Conservation (phyloP, 2,113 vertebrate species). For the Alouatta palliata region DNA sequence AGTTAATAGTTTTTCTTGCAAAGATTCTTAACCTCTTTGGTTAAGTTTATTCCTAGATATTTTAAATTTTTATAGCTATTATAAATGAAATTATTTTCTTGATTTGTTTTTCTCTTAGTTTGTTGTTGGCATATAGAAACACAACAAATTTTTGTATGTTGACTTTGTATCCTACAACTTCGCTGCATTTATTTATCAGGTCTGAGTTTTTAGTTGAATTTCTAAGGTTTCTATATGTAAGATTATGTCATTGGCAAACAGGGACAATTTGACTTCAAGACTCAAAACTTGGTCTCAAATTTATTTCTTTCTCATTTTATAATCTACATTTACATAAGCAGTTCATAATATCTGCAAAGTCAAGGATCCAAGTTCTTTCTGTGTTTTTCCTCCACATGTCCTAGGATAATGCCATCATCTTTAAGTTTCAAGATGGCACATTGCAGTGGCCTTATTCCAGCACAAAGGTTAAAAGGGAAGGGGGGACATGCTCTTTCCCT, state of each 20-base stretch:
- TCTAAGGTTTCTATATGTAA: not conserved
- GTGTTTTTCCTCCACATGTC: not conserved
- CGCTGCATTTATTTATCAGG: not conserved
- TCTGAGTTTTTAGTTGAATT: not conserved
- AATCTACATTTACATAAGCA: not conserved
- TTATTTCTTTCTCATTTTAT: not conserved
- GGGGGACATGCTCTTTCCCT: not conserved
- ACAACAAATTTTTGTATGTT: not conserved
- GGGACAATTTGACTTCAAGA: not conserved
- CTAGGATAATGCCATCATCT: not conserved
- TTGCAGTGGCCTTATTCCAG: not conserved
- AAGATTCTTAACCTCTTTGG: not conserved
- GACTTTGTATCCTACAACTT: not conserved
- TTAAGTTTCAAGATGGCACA: not conserved
- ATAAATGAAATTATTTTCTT: not conserved
- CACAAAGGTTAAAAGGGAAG: not conserved
- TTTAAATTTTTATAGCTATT: not conserved
- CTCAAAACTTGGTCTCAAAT: not conserved
- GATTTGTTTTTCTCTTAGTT: not conserved
- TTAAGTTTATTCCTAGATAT: not conserved
- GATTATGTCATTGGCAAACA: not conserved
- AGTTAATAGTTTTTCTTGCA: not conserved
- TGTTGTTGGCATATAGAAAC: not conserved
- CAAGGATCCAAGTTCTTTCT: not conserved
- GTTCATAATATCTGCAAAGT: not conserved